Evolutionary conservation across 2,888 invertebrate species (phyloP).

Genomic region (Agrotis segetum): DNA sequence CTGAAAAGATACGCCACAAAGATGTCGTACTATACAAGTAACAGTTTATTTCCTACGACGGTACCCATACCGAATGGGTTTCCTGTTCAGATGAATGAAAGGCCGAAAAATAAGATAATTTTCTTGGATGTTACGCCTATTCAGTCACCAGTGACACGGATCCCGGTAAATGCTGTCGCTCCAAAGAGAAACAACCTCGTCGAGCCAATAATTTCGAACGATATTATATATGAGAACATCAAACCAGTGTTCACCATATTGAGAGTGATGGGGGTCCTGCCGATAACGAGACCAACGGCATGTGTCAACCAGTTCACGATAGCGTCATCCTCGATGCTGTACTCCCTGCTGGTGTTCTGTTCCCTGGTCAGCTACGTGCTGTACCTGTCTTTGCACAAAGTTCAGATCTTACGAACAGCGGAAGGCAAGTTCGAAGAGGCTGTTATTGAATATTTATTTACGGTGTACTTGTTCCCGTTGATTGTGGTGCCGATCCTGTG

Average conservation of each 20-base stretch:
- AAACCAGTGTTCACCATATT: slow-evolving; percentile 85
- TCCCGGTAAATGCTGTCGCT: slow-evolving; percentile 76
- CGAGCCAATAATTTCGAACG: slow-evolving; percentile 77
- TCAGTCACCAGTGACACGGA: slow-evolving; percentile 75
- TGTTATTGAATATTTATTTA: slow-evolving; percentile 94
- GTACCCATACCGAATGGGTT: slow-evolving; percentile 81
- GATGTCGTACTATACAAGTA: slow-evolving; percentile 81
- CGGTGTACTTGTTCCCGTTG: slow-evolving; percentile 93
- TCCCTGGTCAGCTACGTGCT: slow-evolving; percentile 89
- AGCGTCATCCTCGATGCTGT: slow-evolving; percentile 90
- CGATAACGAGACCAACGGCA: slow-evolving; percentile 88
- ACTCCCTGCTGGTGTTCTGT: slow-evolving; percentile 89
- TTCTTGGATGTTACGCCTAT: slow-evolving; percentile 86
- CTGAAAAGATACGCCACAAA: slow-evolving; percentile 43
- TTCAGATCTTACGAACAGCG: slow-evolving; percentile 91
- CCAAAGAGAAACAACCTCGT: slow-evolving; percentile 82
- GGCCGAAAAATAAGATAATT: slow-evolving; percentile 78
- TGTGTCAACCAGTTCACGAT: slow-evolving; percentile 88
- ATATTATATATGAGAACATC: slow-evolving; percentile 87
- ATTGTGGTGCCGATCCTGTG: slow-evolving; percentile 92
- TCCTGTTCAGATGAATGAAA: slow-evolving; percentile 75
- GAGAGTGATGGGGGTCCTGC: slow-evolving; percentile 92
- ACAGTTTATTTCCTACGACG: slow-evolving; percentile 74
- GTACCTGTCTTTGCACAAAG: slow-evolving; percentile 92
- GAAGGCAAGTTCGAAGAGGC: slow-evolving; percentile 94